Base-by-base conservation (phyloP, 92 coral and sea anemone genomes). In the Nematostella vectensis region DNA sequence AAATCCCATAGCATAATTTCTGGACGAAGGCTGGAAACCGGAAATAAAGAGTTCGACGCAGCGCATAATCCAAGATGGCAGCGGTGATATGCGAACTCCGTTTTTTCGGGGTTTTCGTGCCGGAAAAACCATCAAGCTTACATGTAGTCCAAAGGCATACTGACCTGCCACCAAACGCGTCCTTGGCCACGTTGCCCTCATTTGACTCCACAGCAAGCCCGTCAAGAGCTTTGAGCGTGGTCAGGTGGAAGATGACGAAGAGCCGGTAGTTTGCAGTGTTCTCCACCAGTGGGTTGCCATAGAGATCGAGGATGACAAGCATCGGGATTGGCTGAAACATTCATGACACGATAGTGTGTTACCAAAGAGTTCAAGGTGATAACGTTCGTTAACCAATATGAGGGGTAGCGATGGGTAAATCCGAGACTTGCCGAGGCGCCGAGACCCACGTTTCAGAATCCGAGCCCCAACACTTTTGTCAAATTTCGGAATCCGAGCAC, bases 131-230 rank as follows among this genome's bases (percentile, higher is more conserved):
- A n/a, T n/a, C n/a, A n/a, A n/a, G n/a, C n/a, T n/a, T n/a, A n/a
- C n/a, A n/a, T n/a, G n/a, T n/a, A n/a, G n/a, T n/a, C n/a, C n/a
- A n/a, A n/a, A n/a, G 6, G 15, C 15, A 33, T 33, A 45, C 72
- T 16, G 25, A 89, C 97, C 97, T 89, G 54, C 97, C 97, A 50
- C 97, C 97, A 60, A 89, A 83, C 6, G 81, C 48, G 58, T 89
- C 97, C 33, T 81, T 89, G 17, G 97, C 97, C 29, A 59, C 38
- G n/a, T 84, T 75, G 36, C 95, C 87, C 68, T 89, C 97, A 10
- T 76, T 63, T n/a, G 95, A 70, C 26, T 87, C 88, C 97, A 89
- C 97, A 70, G 97, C 95, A 12, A 74, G 58, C 20, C 97, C 97
- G 51, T 89, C 94, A 58, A 89, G 71, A 36, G 97, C 97, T 47